Evolutionary conservation across 1,140 invertebrate genomes (phyloP).

Genomic region (Ctenoplectra terminalis): DNA sequence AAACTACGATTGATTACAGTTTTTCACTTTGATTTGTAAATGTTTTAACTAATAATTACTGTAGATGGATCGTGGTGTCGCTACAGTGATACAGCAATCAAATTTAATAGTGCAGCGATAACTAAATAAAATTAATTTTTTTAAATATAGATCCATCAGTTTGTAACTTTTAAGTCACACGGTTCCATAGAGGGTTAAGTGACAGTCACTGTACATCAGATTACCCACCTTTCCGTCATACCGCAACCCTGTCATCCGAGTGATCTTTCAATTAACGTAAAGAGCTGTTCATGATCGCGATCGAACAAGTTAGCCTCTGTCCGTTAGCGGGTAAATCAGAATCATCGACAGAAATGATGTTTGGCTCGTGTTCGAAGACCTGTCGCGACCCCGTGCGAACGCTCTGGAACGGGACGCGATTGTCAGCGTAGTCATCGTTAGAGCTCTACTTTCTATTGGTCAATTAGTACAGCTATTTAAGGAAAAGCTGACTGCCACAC

Average conservation of each 20-base stretch:
- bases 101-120: too few species aligned
- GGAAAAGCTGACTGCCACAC: constrained; percentile 56
- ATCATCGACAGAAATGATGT: constrained; percentile 8
- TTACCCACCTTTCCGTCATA: neutral
- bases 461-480: constrained; percentile 75
- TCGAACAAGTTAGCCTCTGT: neutral
- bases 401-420: constrained; percentile 61
- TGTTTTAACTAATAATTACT: too few species aligned
- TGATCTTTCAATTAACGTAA: constrained; percentile 24
- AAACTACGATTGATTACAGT: too few species aligned
- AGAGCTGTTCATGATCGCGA: neutral
- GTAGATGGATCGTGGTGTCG: too few species aligned
- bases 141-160: too few species aligned
- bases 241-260: constrained; percentile 7
- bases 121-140: too few species aligned
- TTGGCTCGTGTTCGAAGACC: constrained; percentile 9
- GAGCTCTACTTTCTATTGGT: constrained; percentile 73
- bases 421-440: constrained; percentile 65
- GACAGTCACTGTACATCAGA: too few species aligned
- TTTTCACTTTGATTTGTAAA: too few species aligned
- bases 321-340: neutral
- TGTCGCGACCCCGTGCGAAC: constrained; percentile 53
- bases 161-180: too few species aligned
- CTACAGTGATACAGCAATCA: too few species aligned
- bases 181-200: too few species aligned